phyloP scores from a whole-genome alignment of 2,888 invertebrate species.

The Hydriomena furcata region DNA sequence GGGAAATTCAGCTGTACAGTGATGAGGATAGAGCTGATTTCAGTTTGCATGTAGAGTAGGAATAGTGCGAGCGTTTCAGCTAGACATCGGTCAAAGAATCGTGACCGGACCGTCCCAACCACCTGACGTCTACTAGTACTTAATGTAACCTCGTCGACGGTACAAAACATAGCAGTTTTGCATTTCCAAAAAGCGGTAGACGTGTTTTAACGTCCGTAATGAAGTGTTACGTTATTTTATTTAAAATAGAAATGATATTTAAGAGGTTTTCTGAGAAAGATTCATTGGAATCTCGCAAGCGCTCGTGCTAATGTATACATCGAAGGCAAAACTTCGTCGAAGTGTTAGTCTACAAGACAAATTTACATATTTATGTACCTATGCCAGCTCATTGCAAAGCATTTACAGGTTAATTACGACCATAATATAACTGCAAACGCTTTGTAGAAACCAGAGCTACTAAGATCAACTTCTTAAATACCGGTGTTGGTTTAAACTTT shows the following conservation, averaged over 20 bases:
- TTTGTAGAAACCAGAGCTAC: neutral
- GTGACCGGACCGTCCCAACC: conserved; percentile 78
- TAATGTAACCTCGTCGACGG: conserved; percentile 65
- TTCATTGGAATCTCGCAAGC: too few species aligned
- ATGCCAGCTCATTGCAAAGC: too few species aligned
- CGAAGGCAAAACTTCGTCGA: too few species aligned
- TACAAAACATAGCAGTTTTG: conserved; percentile 57
- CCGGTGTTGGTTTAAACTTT: conserved; percentile 35
- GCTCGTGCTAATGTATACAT: too few species aligned
- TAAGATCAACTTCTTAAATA: conserved; percentile 64
- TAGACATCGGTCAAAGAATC: conserved; percentile 81
- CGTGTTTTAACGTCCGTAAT: neutral
- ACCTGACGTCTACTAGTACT: conserved; percentile 77
- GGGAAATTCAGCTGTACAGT: conserved; percentile 32
- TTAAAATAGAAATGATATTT: too few species aligned
- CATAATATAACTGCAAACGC: neutral
- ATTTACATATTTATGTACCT: too few species aligned
- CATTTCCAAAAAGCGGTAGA: neutral
- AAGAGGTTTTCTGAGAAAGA: too few species aligned
- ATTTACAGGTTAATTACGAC: neutral
- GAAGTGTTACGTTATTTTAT: too few species aligned
- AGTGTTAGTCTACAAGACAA: neutral
- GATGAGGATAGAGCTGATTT: conserved; percentile 36
- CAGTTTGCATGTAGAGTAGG: conserved; percentile 33
- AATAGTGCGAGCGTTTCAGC: conserved; percentile 59